Evolutionary conservation across 2,113 vertebrate genomes (phyloP).

Genomic region (Alouatta palliata): DNA sequence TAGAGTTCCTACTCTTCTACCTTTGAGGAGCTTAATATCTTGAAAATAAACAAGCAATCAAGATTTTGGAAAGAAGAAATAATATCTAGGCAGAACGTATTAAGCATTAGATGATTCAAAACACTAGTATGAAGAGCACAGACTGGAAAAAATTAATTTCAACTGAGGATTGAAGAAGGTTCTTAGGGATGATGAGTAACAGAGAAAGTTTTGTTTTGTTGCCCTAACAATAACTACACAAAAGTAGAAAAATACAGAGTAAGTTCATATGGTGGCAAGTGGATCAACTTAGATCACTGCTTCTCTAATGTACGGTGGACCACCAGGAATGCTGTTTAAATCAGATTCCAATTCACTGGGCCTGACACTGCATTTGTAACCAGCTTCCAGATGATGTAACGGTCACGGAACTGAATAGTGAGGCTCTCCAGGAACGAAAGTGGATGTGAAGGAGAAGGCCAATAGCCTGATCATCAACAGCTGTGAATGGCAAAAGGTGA

Average conservation of each 20-base stretch:
- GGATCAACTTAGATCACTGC: not conserved
- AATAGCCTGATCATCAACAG: not conserved
- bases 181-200: not conserved
- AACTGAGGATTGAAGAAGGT: not conserved
- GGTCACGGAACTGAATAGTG: not conserved
- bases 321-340: not conserved
- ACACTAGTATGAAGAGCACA: not conserved
- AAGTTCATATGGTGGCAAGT: not conserved
- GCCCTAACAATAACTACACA: not conserved
- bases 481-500: not conserved
- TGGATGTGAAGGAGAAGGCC: not conserved
- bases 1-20: not conserved
- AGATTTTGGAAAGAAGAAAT: slow-evolving; percentile 32
- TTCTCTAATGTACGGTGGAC: not conserved
- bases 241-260: not conserved
- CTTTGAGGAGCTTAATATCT: not conserved
- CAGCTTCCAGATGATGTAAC: not conserved
- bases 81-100: not conserved
- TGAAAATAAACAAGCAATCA: not conserved
- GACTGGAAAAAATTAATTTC: not conserved
- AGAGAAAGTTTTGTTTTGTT: not conserved
- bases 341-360: not conserved
- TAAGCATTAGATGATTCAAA: not conserved
- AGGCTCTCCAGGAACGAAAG: not conserved
- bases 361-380: not conserved